These are phyloP conservation scores for Aspidiotus destructor DNA, from an alignment of 2,888 invertebrate species.

Conservation along the genomic window DNA sequence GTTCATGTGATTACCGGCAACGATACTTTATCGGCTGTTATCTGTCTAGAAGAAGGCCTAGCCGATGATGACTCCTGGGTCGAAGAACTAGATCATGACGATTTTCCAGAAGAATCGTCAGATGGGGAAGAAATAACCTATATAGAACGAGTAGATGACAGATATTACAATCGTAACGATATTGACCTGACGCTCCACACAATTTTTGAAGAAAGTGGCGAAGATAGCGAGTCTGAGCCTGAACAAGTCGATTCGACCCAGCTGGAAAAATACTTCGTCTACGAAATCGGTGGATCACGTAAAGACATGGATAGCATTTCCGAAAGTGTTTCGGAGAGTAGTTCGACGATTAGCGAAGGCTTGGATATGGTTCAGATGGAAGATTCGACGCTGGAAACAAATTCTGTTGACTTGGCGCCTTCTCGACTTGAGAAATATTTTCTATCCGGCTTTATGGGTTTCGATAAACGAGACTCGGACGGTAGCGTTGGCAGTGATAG, in stretches of 20 bases:
- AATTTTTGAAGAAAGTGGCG: conserved; percentile 87
- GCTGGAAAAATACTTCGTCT: conserved; percentile 83
- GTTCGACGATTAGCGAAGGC: conserved; percentile 75
- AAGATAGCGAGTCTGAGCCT: conserved; percentile 79
- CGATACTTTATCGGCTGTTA: conserved; percentile 59
- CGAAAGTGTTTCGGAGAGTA: conserved; percentile 58
- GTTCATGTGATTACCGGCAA: conserved; percentile 54
- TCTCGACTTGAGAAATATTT: conserved; percentile 84
- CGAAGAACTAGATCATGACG: conserved; percentile 59
- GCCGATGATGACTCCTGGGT: conserved; percentile 90
- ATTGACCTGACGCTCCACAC: conserved; percentile 86
- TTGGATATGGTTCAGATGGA: conserved; percentile 56
- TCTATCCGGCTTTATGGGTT: conserved; percentile 73
- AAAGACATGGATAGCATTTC: conserved; percentile 42
- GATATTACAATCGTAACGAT: conserved; percentile 60
- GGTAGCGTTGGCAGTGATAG: conserved; percentile 86
- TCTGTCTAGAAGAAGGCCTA: conserved; percentile 72
- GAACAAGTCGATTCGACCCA: conserved; percentile 63
- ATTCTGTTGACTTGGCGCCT: conserved; percentile 66
- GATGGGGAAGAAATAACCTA: conserved; percentile 48
- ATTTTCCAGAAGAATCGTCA: conserved; percentile 42
- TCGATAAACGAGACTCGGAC: conserved; percentile 61
- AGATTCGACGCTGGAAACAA: conserved; percentile 44
- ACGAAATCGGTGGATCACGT: conserved; percentile 64
- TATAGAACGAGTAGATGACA: conserved; percentile 66